A percentile compares a stretch with the other conserved stretches of the same genome.
Conservation (phyloP, 2,888 invertebrate species). For the Kuschelorhynchus macadamiae region DNA sequence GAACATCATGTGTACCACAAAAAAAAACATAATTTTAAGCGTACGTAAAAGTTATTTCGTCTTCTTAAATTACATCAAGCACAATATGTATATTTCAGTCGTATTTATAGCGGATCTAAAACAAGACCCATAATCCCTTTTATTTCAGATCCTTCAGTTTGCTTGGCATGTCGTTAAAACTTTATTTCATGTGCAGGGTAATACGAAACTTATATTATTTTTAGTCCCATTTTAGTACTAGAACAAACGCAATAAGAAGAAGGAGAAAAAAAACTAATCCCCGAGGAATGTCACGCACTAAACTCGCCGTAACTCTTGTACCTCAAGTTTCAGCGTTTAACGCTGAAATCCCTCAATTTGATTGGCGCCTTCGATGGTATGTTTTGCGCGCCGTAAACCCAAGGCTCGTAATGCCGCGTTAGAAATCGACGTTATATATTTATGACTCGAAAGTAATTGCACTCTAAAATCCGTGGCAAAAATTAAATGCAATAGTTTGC, state of each 20-base stretch:
- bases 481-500: constrained; percentile 34
- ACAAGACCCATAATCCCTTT: no score
- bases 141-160: no score
- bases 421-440: constrained; percentile 40
- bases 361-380: constrained; percentile 18
- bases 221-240: background rate
- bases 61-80: no score
- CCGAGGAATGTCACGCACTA: constrained; percentile 11
- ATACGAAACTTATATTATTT: no score
- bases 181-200: no score
- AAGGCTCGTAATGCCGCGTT: constrained; percentile 31
- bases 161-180: no score
- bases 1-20: no score
- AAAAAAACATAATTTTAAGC: no score
- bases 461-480: constrained; percentile 41
- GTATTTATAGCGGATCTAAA: no score
- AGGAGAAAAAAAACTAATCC: background rate
- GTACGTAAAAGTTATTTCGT: no score
- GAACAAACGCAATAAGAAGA: constrained; percentile 6
- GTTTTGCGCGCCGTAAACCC: constrained; percentile 33
- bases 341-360: constrained; percentile 28
- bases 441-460: constrained; percentile 39
- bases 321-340: constrained; percentile 28
- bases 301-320: constrained; percentile 25
- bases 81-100: no score